phyloP scores from a whole-genome alignment of 2,113 vertebrate species.

The Paramisgurnus dabryanus region DNA sequence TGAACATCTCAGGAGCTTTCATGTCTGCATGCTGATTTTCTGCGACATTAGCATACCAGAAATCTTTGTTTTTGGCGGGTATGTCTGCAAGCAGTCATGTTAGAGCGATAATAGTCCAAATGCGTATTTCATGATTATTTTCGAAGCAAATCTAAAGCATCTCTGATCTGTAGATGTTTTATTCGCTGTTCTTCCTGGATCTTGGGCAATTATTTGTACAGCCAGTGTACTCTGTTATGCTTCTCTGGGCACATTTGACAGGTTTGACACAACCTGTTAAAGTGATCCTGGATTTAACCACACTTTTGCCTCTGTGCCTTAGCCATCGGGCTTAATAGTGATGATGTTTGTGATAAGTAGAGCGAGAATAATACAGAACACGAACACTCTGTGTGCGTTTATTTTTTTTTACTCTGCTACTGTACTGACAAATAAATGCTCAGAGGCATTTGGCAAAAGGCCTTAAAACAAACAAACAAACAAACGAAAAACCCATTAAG shows the following conservation, averaged over 20 bases:
- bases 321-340: conserved; percentile 30
- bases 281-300: neutral
- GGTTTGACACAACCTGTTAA: conserved; percentile 15
- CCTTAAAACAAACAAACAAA: conserved; percentile 22
- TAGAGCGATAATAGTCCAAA: no score
- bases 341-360: conserved; percentile 45
- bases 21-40: neutral
- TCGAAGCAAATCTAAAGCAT: neutral
- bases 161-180: neutral
- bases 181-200: no score
- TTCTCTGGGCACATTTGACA: conserved; percentile 9
- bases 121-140: no score
- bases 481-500: conserved; percentile 22
- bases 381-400: neutral
- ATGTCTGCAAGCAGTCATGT: no score
- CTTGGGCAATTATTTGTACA: no score
- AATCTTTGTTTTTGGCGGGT: no score
- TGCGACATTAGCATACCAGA: no score
- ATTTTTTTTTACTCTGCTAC: conserved; percentile 14
- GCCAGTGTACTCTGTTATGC: neutral
- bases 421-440: conserved; percentile 14
- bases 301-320: neutral
- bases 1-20: conserved; percentile 23
- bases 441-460: conserved; percentile 36
- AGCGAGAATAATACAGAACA: conserved; percentile 16